Evolutionary conservation across 1,140 invertebrate genomes (phyloP).

Genomic region (Caenorhabditis remanei): DNA sequence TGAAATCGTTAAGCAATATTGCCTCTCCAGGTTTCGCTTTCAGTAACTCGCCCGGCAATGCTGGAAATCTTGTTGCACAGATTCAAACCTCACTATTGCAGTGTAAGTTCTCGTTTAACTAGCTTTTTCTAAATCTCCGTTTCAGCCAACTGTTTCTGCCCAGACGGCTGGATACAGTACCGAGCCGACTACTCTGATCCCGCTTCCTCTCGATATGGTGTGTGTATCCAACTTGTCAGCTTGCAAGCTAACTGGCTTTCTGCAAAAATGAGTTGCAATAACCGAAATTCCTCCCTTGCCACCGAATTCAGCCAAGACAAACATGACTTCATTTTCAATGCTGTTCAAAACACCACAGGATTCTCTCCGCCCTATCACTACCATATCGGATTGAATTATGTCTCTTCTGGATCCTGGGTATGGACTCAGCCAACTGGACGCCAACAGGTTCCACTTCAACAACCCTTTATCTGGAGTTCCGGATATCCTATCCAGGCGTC

Average conservation of each 20-base stretch:
- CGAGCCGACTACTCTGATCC: neutral
- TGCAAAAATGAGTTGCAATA: neutral
- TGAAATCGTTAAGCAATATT: neutral
- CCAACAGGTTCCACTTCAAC: neutral
- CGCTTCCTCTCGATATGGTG: neutral
- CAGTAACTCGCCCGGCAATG: neutral
- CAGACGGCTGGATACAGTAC: neutral
- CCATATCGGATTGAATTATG: too few relatives aligned
- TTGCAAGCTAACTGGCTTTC: neutral
- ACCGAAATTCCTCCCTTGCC: neutral
- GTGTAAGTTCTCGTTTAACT: neutral
- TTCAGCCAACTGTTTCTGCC: constrained; percentile 28
- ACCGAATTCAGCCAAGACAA: neutral
- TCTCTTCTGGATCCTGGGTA: too few relatives aligned
- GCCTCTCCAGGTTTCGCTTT: neutral
- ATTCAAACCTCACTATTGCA: neutral
- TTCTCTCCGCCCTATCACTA: too few relatives aligned
- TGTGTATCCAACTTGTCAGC: neutral
- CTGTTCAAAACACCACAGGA: too few relatives aligned
- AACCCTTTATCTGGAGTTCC: neutral
- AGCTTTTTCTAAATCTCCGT: neutral
- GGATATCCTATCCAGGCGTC: neutral
- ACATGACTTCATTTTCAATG: neutral
- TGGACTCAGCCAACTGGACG: too few relatives aligned
- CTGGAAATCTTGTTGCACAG: neutral